Evolutionary conservation across 2,888 invertebrate species (phyloP).

Genomic region (Sarcophaga caerulescens): DNA sequence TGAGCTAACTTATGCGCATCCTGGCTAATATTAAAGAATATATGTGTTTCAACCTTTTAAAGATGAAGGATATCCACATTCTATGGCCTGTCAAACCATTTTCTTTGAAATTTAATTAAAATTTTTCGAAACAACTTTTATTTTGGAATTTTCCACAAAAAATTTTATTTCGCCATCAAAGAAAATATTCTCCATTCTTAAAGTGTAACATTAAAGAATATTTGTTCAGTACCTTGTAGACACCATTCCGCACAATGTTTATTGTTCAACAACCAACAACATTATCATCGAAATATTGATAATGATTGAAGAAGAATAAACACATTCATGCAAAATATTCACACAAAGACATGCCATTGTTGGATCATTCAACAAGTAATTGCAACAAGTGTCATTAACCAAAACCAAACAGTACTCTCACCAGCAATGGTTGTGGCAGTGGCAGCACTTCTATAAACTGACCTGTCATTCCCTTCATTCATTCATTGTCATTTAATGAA

Average conservation of each 20-base stretch:
- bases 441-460: too few relatives aligned
- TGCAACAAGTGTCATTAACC: slow-evolving; percentile 62
- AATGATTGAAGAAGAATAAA: background rate
- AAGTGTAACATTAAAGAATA: background rate
- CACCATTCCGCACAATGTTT: background rate
- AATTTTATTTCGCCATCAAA: background rate
- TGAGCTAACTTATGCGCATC: too few relatives aligned
- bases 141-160: background rate
- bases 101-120: background rate
- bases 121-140: background rate
- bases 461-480: background rate
- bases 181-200: too few relatives aligned
- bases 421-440: background rate
- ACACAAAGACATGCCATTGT: slow-evolving; percentile 22
- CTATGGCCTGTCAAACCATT: background rate
- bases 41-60: too few relatives aligned
- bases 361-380: slow-evolving; percentile 39
- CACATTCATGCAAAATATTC: background rate
- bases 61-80: background rate
- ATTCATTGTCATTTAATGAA: slow-evolving; percentile 20
- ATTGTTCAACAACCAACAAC: background rate
- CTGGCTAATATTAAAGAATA: too few relatives aligned
- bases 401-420: background rate
- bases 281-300: background rate
- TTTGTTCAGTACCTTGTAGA: background rate